Evolutionary conservation across 2,797 vertebrate genomes (phyloP).

Genomic region (Muraenolepis orangiensis): DNA sequence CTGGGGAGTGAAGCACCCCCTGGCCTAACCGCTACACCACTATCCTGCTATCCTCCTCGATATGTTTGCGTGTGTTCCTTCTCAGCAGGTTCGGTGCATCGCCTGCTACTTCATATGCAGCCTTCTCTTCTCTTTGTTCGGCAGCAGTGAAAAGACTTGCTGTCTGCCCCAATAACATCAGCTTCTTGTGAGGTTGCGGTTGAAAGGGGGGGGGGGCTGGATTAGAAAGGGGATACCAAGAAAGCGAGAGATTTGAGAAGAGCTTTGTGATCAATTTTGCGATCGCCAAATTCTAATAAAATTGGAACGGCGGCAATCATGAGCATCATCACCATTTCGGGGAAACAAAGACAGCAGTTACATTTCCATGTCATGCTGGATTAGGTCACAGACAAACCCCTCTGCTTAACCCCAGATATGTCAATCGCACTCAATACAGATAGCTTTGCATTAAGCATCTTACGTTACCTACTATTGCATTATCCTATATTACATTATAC

Average conservation of each 20-base stretch:
- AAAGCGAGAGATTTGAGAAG: not conserved
- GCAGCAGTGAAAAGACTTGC: not conserved
- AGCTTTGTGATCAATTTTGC: not conserved
- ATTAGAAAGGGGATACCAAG: not conserved
- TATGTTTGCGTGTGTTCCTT: not conserved
- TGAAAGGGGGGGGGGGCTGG: not conserved
- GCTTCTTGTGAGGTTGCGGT: not conserved
- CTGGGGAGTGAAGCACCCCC: too few species aligned
- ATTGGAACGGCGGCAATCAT: not conserved
- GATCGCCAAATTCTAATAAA: not conserved
- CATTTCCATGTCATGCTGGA: not conserved
- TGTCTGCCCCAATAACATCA: not conserved
- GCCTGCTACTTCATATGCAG: too few species aligned
- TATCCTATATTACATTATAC: not conserved
- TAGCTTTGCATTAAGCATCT: not conserved
- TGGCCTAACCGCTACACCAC: not conserved
- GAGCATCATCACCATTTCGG: not conserved
- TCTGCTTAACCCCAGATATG: not conserved
- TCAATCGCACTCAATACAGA: not conserved
- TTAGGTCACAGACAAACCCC: not conserved
- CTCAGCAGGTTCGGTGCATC: not conserved
- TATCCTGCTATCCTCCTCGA: not conserved
- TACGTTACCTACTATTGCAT: not conserved
- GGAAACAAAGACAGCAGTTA: not conserved
- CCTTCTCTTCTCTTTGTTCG: not conserved